Base-by-base conservation (phyloP, 2,113 vertebrate species). In the Antennarius striatus region DNA sequence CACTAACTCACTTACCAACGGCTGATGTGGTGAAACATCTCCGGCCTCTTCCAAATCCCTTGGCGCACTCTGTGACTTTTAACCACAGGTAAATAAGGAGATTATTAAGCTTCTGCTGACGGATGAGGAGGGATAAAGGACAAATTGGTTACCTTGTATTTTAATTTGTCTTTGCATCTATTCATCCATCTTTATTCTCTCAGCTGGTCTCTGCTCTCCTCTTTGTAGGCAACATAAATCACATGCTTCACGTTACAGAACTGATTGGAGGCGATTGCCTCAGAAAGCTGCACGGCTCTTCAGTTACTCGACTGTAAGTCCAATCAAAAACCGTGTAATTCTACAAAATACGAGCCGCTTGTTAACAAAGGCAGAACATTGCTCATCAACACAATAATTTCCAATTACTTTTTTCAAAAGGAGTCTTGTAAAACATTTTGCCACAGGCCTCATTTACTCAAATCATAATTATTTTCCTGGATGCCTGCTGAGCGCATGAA, bases 1-100 rank as follows among this genome's bases (percentile, higher is more conserved):
- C 76, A 61, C 86, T 88, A 87, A 89, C 81, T 88, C 87, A 84
- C 77, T 89, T 86, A 88, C 67, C 39, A 72, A 79, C 28, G 29
- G 75, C 82, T 64, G 80, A 86, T 73, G 82, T 87, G 87, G 46
- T 73, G 72, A 79, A 89, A 82, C 76, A 65, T 78, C 56, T 75
- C 50, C 80, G 45, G 72, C 53, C 48, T 52, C 63, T n/a, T 68
- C 36, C 50, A 54, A 73, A 71, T 77, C 54, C 79, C 77, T 56
- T 5, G n/a, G 68, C 29, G 50, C 5, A 3, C 16, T 2, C 12
- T 0, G 6, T 30, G 66, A 63, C 65, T 61, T 77, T 80, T 64
- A 68, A 82, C 62, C 71, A 68, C 56, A 49, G 58, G 71, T 67
- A 79, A 86, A 86, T 80, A 56, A 66, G 45, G 58, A 63, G 54